A percentile compares a stretch with the other conserved stretches of the same genome.
These are phyloP conservation scores for Eupithecia vulgata DNA, from an alignment of 2,888 invertebrate species.

Conservation along the genomic window DNA sequence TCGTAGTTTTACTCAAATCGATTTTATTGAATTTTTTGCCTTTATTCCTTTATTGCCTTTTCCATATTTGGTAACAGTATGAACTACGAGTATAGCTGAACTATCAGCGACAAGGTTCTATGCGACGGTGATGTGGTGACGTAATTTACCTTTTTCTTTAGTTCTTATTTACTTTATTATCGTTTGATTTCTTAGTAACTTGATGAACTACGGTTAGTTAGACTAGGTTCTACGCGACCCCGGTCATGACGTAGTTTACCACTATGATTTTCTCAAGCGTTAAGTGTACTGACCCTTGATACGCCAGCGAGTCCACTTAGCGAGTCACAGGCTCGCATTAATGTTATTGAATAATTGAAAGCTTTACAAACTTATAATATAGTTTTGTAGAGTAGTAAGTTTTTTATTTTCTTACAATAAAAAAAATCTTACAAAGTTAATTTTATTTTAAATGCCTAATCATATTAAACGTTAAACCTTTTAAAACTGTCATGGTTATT, in stretches of 20 bases:
- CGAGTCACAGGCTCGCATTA: constrained; percentile 22
- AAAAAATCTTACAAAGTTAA: too few species aligned
- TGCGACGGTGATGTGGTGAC: neutral
- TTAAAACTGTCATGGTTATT: too few species aligned
- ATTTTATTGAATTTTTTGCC: neutral
- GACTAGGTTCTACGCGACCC: constrained; percentile 10
- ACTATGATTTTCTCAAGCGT: constrained; percentile 43
- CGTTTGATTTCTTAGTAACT: too few species aligned
- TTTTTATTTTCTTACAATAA: too few species aligned
- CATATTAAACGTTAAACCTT: too few species aligned
- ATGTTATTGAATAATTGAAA: constrained; percentile 30
- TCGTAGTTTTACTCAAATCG: neutral
- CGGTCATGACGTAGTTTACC: constrained; percentile 33
- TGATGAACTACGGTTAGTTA: neutral
- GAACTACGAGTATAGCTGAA: neutral
- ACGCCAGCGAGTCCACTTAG: constrained; percentile 34
- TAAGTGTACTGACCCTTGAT: constrained; percentile 43
- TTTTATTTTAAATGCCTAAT: too few species aligned
- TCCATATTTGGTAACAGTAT: neutral
- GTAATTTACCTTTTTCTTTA: too few species aligned
- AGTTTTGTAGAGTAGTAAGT: neutral
- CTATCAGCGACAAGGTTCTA: neutral
- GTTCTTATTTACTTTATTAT: too few species aligned
- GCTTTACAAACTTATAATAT: neutral
- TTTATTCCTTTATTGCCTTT: neutral